phyloP scores from a whole-genome alignment of 2,113 vertebrate genomes.

The Macquaria ambigua region DNA sequence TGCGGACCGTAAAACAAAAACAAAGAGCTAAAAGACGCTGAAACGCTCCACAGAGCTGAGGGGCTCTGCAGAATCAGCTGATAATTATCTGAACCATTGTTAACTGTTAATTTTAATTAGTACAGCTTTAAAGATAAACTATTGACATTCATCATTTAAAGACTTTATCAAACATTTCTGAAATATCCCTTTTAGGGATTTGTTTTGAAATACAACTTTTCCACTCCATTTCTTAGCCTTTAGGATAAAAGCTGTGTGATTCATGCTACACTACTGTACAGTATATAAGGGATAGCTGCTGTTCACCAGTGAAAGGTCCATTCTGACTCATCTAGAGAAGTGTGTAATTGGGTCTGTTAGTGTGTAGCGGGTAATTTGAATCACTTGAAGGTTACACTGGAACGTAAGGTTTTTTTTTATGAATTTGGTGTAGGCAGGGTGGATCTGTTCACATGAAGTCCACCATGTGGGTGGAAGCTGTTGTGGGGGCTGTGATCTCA shows the following conservation, averaged over 20 bases:
- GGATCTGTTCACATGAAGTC: constrained; percentile 53
- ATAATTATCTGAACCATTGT: background rate
- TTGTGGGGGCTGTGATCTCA: constrained; percentile 85
- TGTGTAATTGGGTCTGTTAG: constrained; percentile 17
- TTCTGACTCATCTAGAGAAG: constrained; percentile 12
- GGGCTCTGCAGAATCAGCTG: too few relatives aligned
- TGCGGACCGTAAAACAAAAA: background rate
- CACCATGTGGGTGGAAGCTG: constrained; percentile 73
- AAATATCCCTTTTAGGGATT: background rate
- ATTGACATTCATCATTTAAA: too few relatives aligned
- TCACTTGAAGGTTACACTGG: constrained; percentile 24
- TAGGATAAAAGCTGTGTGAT: background rate
- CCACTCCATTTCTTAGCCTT: background rate
- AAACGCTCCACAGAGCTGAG: background rate
- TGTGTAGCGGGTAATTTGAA: constrained; percentile 19
- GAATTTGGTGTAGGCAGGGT: constrained; percentile 14
- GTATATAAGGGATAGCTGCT: background rate
- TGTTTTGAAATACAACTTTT: background rate
- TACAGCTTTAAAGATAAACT: background rate
- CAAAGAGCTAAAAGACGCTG: background rate
- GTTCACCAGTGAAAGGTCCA: background rate
- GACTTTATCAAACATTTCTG: background rate
- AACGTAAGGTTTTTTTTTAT: background rate
- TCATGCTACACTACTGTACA: background rate
- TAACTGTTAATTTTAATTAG: background rate